Evolutionary conservation across 37 sponge, comb jelly and placozoan genomes (phyloP).

Genomic region (Amphimedon queenslandica): DNA sequence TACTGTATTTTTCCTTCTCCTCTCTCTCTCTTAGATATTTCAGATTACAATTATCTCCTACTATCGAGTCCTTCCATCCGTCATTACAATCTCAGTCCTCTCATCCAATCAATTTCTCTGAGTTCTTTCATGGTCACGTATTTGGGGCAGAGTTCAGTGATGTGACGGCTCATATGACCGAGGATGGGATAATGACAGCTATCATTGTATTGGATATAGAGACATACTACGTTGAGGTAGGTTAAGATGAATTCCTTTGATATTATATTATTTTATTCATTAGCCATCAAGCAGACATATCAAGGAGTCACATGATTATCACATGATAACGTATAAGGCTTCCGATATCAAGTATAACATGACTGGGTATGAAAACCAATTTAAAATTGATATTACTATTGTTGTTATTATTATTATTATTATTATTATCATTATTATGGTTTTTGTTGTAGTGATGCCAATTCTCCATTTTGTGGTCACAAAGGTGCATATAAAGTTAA

Average conservation of each 20-base stretch:
- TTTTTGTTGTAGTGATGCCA: too few relatives aligned
- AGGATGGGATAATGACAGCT: constrained; percentile 47
- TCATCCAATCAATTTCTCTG: not conserved
- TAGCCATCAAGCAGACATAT: constrained; percentile 44
- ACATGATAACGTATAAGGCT: constrained; percentile 59
- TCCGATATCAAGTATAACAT: constrained; percentile 44
- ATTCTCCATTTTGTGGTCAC: too few relatives aligned
- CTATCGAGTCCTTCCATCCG: not conserved
- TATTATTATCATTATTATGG: too few relatives aligned
- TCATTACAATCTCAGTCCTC: not conserved
- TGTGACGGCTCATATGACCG: constrained; percentile 40
- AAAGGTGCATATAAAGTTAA: too few relatives aligned
- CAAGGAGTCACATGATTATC: constrained; percentile 61
- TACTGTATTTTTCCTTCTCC: not conserved
- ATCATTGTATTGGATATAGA: constrained; percentile 6
- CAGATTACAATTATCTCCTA: not conserved
- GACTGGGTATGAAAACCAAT: constrained; percentile 1
- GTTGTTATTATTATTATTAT: too few relatives aligned
- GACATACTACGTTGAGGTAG: constrained; percentile 34
- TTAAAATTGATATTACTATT: too few relatives aligned
- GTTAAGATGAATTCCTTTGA: not conserved
- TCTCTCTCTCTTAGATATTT: not conserved
- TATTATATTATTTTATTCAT: not conserved
- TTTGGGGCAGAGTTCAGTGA: constrained; percentile 12
- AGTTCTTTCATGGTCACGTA: not conserved